These are phyloP conservation scores for Aphodius granarius DNA, from an alignment of 2,888 invertebrate genomes.

Conservation along the genomic window DNA sequence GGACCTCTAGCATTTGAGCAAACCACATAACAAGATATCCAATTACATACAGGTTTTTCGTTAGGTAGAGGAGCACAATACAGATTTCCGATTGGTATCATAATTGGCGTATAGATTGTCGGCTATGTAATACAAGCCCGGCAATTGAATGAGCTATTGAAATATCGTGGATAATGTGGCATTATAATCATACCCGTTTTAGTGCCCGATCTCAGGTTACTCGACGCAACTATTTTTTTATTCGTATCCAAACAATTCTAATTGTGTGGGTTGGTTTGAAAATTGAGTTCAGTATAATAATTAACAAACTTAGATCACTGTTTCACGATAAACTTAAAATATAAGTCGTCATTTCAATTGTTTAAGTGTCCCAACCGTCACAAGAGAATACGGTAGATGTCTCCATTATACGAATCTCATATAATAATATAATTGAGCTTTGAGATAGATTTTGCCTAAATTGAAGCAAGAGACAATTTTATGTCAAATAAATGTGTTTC, in stretches of 20 bases:
- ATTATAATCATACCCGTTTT: not conserved
- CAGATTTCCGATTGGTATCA: not conserved
- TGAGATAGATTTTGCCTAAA: too few relatives aligned
- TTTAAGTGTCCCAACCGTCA: too few relatives aligned
- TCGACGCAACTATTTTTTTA: not conserved
- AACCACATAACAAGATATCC: not conserved
- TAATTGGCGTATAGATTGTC: conserved; percentile 11
- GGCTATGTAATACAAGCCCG: conserved; percentile 1
- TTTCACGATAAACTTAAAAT: too few relatives aligned
- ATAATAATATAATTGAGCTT: too few relatives aligned
- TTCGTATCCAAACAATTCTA: not conserved
- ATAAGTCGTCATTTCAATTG: too few relatives aligned
- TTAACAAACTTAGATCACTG: too few relatives aligned
- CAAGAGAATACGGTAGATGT: too few relatives aligned
- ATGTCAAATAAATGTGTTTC: too few relatives aligned
- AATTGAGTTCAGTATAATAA: not conserved
- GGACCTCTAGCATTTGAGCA: not conserved
- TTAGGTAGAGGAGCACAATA: not conserved
- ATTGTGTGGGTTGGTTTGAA: not conserved
- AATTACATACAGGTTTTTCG: not conserved
- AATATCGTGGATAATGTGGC: not conserved
- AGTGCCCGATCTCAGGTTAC: not conserved
- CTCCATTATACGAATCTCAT: too few relatives aligned
- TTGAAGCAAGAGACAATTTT: too few relatives aligned
- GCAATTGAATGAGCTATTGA: conserved; percentile 11